phyloP scores from a whole-genome alignment of 2,888 invertebrate species.

The Heteromurus nitidus region DNA sequence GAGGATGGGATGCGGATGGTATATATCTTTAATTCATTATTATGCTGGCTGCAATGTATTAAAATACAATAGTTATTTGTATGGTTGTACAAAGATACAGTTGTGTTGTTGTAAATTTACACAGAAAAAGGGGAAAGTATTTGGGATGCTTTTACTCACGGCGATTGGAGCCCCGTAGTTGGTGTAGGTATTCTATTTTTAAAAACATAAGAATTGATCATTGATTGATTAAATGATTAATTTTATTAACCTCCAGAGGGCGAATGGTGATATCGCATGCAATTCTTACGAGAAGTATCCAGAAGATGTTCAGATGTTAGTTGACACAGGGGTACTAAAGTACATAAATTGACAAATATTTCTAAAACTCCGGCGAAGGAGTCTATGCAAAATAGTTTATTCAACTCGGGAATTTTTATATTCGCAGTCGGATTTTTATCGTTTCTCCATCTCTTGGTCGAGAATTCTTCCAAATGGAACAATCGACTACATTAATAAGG shows the following conservation, averaged over 20 bases:
- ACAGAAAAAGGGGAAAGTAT: constrained; percentile 74
- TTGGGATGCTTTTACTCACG: constrained; percentile 76
- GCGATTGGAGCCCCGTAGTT: constrained; percentile 74
- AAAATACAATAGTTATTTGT: background rate
- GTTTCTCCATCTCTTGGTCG: constrained; percentile 86
- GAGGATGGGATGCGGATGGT: constrained; percentile 63
- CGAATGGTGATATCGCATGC: constrained; percentile 76
- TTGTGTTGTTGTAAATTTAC: constrained; percentile 19
- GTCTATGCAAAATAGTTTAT: background rate
- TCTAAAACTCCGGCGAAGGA: background rate
- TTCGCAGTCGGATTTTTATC: constrained; percentile 78
- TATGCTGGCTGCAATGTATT: no score
- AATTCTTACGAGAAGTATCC: constrained; percentile 76
- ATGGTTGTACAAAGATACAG: no score
- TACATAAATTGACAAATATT: constrained; percentile 44
- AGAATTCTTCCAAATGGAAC: constrained; percentile 84
- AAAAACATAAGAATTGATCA: no score
- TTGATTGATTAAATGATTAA: no score
- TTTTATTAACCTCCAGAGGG: no score
- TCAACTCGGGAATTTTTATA: background rate
- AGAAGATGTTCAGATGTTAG: constrained; percentile 76
- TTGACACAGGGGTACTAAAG: constrained; percentile 74
- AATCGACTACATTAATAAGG: constrained; percentile 81
- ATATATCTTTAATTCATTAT: no score
- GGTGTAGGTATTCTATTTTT: constrained; percentile 74